These are phyloP conservation scores for Eidolon helvum DNA, from an alignment of 2,113 vertebrate species.

Conservation along the genomic window DNA sequence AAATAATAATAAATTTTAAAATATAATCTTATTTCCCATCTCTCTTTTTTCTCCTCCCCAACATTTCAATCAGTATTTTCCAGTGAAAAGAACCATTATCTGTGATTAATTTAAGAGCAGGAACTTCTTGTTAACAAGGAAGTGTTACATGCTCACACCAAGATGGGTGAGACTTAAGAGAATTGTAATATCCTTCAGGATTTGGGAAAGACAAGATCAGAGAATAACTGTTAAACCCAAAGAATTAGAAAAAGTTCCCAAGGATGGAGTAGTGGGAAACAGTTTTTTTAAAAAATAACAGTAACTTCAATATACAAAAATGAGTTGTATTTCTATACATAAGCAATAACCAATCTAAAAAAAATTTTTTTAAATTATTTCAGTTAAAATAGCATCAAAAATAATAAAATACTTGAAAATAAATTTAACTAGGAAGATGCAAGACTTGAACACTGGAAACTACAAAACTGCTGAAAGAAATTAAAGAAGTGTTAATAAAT, in stretches of 20 bases:
- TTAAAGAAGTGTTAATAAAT: conserved; percentile 16
- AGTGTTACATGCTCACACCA: not conserved
- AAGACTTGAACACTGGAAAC: not conserved
- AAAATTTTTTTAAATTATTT: conserved; percentile 9
- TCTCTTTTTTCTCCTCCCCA: not conserved
- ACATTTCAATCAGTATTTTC: not conserved
- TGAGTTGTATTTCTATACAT: not conserved
- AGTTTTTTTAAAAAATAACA: conserved; percentile 21
- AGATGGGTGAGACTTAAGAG: not conserved
- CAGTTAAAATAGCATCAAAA: not conserved
- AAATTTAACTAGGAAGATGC: not conserved
- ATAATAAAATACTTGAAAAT: not conserved
- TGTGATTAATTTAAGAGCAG: not conserved
- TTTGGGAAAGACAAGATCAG: not conserved
- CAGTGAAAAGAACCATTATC: not conserved
- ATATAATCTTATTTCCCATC: not conserved
- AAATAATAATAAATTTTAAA: not conserved
- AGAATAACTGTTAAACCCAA: not conserved
- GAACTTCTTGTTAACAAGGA: not conserved
- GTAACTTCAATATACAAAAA: conserved; percentile 24
- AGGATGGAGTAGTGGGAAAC: not conserved
- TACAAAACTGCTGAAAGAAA: not conserved
- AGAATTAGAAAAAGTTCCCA: not conserved
- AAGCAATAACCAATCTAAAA: not conserved
- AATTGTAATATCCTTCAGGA: not conserved